Conservation (phyloP, 1,140 invertebrate genomes). For the Varroa destructor region DNA sequence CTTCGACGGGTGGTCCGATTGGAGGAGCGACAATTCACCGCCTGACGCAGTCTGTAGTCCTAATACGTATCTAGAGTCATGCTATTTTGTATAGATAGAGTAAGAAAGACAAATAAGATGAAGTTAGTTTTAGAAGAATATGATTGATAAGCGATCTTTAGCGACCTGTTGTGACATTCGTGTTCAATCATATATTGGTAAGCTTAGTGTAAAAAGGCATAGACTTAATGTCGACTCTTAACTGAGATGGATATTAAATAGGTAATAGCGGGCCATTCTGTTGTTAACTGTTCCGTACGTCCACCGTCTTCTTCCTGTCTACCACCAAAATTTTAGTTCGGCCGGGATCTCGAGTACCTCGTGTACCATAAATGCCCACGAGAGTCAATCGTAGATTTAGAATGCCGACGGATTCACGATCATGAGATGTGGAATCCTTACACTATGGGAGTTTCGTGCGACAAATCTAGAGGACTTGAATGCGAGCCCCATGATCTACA, state of each 20-base stretch:
- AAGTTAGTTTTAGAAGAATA: too few relatives aligned
- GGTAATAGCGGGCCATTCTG: too few relatives aligned
- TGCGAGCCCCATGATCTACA: conserved; percentile 16
- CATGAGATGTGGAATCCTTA: conserved; percentile 34
- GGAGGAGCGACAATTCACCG: conserved; percentile 38
- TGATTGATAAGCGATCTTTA: too few relatives aligned
- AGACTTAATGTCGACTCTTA: too few relatives aligned
- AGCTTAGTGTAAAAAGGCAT: background rate
- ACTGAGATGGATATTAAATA: too few relatives aligned
- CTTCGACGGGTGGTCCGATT: conserved; percentile 39
- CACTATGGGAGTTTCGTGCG: conserved; percentile 14
- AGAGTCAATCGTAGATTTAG: conserved; percentile 34
- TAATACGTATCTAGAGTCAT: conserved; percentile 32
- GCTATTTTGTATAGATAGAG: too few relatives aligned
- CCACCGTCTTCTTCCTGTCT: too few relatives aligned
- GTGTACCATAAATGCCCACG: conserved; percentile 7
- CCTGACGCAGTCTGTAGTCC: conserved; percentile 39
- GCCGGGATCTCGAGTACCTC: conserved; percentile 33
- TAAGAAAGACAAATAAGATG: too few relatives aligned
- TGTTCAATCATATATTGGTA: too few relatives aligned
- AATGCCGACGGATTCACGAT: conserved; percentile 37
- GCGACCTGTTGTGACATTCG: too few relatives aligned
- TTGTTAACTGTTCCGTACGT: too few relatives aligned
- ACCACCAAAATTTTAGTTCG: conserved; percentile 34
- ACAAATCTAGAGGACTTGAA: background rate